Conservation (phyloP, 2,797 vertebrate genomes). For the Loriculus beryllinus region DNA sequence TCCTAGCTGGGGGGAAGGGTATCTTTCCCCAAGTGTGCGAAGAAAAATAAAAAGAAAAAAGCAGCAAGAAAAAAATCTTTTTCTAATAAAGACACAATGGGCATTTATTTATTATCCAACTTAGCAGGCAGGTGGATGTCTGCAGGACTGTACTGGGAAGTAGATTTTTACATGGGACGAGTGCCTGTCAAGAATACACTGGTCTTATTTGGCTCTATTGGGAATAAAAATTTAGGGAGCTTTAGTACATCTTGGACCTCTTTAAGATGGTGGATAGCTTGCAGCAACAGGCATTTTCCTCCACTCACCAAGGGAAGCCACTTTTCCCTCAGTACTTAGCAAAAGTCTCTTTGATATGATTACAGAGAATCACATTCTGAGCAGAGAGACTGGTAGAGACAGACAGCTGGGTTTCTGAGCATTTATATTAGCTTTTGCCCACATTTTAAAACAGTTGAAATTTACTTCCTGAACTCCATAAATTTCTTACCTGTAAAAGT, state of each 20-base stretch:
- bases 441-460: not conserved
- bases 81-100: not conserved
- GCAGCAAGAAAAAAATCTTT: not conserved
- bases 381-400: not conserved
- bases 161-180: slow-evolving; percentile 11
- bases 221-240: slow-evolving; percentile 40
- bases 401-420: not conserved
- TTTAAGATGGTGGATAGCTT: slow-evolving; percentile 47
- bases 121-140: not conserved
- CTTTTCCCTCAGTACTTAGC: slow-evolving; percentile 44
- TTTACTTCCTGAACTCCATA: not conserved
- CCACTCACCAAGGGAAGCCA: slow-evolving; percentile 38
- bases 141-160: not conserved
- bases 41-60: not conserved
- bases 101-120: not conserved
- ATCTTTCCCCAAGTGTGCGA: not conserved
- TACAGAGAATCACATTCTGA: slow-evolving; percentile 2
- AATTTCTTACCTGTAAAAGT: not conserved
- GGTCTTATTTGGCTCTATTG: not conserved
- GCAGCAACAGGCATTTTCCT: slow-evolving; percentile 31
- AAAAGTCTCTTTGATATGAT: slow-evolving; percentile 45
- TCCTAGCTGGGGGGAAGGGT: not conserved
- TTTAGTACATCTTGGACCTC: not conserved
- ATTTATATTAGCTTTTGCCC: not conserved
- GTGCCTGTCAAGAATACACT: not conserved